A percentile compares a stretch with the other conserved stretches of the same genome.
Evolutionary conservation across 1,140 invertebrate species (phyloP).

Genomic region (Paramacrobiotus metropolitanus): DNA sequence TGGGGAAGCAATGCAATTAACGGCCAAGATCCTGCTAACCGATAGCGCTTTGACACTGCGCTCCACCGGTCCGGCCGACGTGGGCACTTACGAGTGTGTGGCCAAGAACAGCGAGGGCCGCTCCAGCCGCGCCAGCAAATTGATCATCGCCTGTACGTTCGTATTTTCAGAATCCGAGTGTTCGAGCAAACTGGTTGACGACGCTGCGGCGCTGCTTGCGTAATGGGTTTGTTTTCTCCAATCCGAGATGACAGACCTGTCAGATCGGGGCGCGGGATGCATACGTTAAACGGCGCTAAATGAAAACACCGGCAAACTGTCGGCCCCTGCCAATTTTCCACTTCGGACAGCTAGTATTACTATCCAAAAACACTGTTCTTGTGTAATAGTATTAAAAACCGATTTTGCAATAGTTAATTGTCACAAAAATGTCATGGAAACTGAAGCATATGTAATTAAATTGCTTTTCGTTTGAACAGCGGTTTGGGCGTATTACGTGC

Average conservation of each 20-base stretch:
- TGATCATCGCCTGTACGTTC: slow-evolving; percentile 66
- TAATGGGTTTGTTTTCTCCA: neutral
- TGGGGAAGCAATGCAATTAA: slow-evolving; percentile 60
- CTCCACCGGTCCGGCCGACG: slow-evolving; percentile 67
- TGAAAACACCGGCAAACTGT: no score
- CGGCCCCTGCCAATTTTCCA: no score
- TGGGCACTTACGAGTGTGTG: slow-evolving; percentile 80
- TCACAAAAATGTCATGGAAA: no score
- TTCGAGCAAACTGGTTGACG: neutral
- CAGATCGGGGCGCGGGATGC: neutral
- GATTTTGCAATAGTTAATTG: no score
- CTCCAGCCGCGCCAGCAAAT: slow-evolving; percentile 70
- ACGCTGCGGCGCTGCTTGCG: neutral
- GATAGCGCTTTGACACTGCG: slow-evolving; percentile 71
- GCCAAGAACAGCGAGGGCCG: slow-evolving; percentile 79
- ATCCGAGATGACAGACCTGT: neutral
- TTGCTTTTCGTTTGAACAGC: no score
- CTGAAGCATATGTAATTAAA: no score
- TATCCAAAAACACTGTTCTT: no score
- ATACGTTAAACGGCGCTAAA: no score
- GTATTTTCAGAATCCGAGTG: neutral
- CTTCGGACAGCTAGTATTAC: no score
- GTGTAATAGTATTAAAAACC: no score
- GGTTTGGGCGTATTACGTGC: no score
- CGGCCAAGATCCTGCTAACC: slow-evolving; percentile 45